Percentiles rank a stretch among this genome's conserved stretches.
Evolutionary conservation across 1,140 invertebrate genomes (phyloP).

Genomic region (Cyclina sinensis): DNA sequence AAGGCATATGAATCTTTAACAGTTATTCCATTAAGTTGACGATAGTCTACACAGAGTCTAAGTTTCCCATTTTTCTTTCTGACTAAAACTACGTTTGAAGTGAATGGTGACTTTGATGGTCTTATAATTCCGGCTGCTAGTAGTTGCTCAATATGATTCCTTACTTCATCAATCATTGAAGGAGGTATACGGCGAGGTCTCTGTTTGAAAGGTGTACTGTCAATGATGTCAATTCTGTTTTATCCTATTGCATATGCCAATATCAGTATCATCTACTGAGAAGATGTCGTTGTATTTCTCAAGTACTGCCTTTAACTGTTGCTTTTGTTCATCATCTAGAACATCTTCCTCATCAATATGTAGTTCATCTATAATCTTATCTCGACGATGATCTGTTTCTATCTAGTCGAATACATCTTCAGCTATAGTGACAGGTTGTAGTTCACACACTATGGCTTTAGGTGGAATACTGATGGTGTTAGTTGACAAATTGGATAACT

Average conservation of each 20-base stretch:
- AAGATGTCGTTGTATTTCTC: background rate
- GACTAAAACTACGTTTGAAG: background rate
- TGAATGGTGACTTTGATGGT: conserved; percentile 24
- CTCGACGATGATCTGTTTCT: background rate
- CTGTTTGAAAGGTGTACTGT: too few relatives aligned
- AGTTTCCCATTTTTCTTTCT: conserved; percentile 73
- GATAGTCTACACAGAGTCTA: conserved; percentile 7
- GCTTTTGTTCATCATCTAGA: background rate
- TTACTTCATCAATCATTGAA: too few relatives aligned
- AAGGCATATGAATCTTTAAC: conserved; percentile 83
- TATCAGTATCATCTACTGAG: background rate
- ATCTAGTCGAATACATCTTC: too few relatives aligned
- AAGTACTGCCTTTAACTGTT: background rate
- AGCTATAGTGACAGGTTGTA: too few relatives aligned
- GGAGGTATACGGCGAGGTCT: too few relatives aligned
- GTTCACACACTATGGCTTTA: too few relatives aligned
- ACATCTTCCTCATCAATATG: conserved; percentile 20
- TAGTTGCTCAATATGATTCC: too few relatives aligned
- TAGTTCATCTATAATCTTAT: conserved; percentile 3
- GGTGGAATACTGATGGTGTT: too few relatives aligned
- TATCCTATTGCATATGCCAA: too few relatives aligned
- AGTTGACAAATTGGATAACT: background rate
- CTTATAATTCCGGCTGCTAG: background rate
- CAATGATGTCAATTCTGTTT: too few relatives aligned
- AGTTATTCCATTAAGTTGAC: conserved; percentile 1